A percentile compares a stretch with the other conserved stretches of the same genome.
These are phyloP conservation scores for Polia nebulosa DNA, from an alignment of 2,888 invertebrate species.

Conservation along the genomic window DNA sequence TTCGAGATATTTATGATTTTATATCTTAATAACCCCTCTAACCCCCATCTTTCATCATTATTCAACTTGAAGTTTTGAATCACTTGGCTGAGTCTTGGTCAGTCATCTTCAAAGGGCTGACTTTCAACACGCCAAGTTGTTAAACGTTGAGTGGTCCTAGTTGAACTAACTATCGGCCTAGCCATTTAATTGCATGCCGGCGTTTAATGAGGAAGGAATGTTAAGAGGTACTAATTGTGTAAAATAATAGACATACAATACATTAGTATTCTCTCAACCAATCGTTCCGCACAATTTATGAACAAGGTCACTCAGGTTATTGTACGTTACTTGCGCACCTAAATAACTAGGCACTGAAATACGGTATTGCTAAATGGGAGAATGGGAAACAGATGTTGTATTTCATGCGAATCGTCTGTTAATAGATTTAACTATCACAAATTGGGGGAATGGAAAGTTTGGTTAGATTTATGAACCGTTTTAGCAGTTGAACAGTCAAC, in stretches of 20 bases:
- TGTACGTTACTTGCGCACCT: constrained; percentile 43
- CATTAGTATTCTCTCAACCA: constrained; percentile 12
- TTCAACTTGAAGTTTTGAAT: too few species aligned
- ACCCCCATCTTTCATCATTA: too few species aligned
- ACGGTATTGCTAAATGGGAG: constrained; percentile 18
- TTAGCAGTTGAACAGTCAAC: not conserved
- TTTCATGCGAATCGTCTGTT: constrained; percentile 26
- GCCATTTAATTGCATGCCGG: too few species aligned
- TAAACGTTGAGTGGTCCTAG: too few species aligned
- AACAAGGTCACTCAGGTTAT: constrained; percentile 61
- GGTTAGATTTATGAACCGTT: constrained; percentile 5
- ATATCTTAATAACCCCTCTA: too few species aligned
- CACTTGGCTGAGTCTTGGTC: too few species aligned
- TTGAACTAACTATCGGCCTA: too few species aligned
- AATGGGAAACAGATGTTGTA: constrained; percentile 19
- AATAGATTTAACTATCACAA: constrained; percentile 22
- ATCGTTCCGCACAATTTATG: constrained; percentile 42
- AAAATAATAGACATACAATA: constrained; percentile 20
- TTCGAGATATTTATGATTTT: too few species aligned
- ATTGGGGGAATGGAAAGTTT: constrained; percentile 12
- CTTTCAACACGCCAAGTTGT: too few species aligned
- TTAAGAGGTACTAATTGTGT: constrained; percentile 4
- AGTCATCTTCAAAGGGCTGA: too few species aligned
- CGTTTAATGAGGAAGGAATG: too few species aligned
- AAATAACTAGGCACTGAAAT: constrained; percentile 22